Base-by-base conservation (phyloP, 2,113 vertebrate genomes). In the Melanocharis versteri region DNA sequence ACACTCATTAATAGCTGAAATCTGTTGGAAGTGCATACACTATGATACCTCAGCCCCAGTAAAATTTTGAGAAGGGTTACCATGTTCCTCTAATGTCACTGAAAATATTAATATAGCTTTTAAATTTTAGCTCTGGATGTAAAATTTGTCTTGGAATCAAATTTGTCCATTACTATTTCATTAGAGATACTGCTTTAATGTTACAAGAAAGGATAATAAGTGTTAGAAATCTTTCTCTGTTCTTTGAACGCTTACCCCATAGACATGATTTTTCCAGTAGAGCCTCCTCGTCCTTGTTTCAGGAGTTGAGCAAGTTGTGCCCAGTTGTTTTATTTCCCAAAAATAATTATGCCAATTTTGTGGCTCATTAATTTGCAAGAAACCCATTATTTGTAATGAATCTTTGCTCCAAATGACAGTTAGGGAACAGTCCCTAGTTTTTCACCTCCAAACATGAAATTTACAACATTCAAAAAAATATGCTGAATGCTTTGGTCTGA, bases 401-500 rank as follows among this genome's bases (percentile, higher is more conserved):
- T 15, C 12, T 80, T 56, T 77, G 19, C 33, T 51, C 20, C 2
- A 2, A 42, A 12, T 44, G 35, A 53, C 26, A 50, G 14, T 13
- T 40, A 22, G 11, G 15, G 31, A 68, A 20, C 7, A 24, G 4
- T 26, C 57, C 57, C n/a, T 69, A 7, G 5, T 28, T 76, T 88
- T 54, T 69, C 42, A 79, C 21, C 16, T 35, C 16, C 23, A 68
- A 14, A 58, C 5, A 9, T 15, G 37, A 22, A 30, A 57, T 26
- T 54, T 61, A 11, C 20, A 10, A 2, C 23, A 15, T 61, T 72
- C 4, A 40, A 50, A 88, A 60, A 86, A 33, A 14, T 13, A 37
- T 0, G 0, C 21, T 9, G 28, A 44, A 33, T 31, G 5, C 40
- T 87, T 82, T 13, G 2, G 3, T 51, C 35, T 2, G 1, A 35